Conservation (phyloP, 2,113 vertebrate species). For the Mesembrinibis cayennensis region DNA sequence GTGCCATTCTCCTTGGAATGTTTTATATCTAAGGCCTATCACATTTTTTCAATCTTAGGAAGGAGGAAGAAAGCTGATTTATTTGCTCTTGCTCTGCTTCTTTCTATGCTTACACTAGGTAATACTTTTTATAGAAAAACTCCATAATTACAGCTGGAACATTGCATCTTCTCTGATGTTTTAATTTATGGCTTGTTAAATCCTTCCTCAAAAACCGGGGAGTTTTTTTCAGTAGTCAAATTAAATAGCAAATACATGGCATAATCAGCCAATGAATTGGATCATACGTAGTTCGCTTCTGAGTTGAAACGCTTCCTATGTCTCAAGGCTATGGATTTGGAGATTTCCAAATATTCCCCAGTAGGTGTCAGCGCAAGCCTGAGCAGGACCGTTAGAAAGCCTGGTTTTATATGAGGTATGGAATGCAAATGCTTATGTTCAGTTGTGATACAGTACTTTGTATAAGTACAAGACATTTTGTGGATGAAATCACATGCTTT, state of each 20-base stretch:
- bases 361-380: conserved; percentile 47
- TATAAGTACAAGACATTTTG: background rate
- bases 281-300: background rate
- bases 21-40: background rate
- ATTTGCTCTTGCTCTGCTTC: background rate
- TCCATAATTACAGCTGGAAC: background rate
- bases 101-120: background rate
- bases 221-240: background rate
- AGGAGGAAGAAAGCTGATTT: background rate
- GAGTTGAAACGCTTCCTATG: fast-evolving
- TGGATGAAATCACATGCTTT: background rate
- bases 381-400: background rate
- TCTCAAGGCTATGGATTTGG: background rate
- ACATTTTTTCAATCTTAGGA: background rate
- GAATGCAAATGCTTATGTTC: background rate
- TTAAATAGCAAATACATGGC: background rate
- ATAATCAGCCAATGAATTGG: background rate
- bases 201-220: background rate
- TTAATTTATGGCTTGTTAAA: background rate
- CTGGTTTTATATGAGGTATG: fast-evolving
- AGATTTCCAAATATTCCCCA: background rate
- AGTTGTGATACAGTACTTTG: background rate
- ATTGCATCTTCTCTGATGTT: background rate
- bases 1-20: background rate
- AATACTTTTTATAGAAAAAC: background rate